phyloP scores from a whole-genome alignment of 2,797 vertebrate genomes.

The Enteromius unitaeniatus region DNA sequence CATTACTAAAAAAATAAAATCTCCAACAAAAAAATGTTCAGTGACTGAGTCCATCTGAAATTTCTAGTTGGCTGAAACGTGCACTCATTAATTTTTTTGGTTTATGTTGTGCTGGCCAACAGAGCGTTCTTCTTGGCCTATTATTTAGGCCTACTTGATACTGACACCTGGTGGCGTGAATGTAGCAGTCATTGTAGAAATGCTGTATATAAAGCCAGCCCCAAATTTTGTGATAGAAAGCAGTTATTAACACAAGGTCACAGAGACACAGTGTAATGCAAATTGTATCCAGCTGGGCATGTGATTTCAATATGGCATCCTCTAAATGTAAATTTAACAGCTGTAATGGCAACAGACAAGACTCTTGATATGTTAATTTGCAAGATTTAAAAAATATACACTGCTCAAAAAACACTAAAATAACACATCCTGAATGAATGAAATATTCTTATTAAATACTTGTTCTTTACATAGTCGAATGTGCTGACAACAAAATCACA shows the following conservation, averaged over 20 bases:
- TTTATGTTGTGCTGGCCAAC: constrained; percentile 15
- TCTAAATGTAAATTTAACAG: not conserved
- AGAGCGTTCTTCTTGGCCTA: not conserved
- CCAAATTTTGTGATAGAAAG: not conserved
- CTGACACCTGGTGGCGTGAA: constrained; percentile 7
- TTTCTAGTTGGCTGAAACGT: not conserved
- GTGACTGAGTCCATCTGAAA: constrained; percentile 6
- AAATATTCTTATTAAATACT: too few relatives aligned
- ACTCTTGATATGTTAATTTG: not conserved
- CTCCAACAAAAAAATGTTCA: constrained; percentile 20
- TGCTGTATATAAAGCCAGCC: not conserved
- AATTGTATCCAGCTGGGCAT: not conserved
- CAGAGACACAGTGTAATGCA: not conserved
- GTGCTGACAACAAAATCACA: too few relatives aligned
- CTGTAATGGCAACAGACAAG: not conserved
- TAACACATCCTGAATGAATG: too few relatives aligned
- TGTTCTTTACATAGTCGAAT: too few relatives aligned
- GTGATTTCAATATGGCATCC: not conserved
- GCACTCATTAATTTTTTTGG: not conserved
- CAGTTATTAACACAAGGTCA: not conserved
- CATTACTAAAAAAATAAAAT: constrained; percentile 22
- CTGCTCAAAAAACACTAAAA: not conserved
- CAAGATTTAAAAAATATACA: not conserved
- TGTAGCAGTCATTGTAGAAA: constrained; percentile 4
- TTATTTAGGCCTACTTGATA: constrained; percentile 14